These are phyloP conservation scores for Chanos chanos DNA, from an alignment of 2,797 vertebrate species.

Conservation along the genomic window DNA sequence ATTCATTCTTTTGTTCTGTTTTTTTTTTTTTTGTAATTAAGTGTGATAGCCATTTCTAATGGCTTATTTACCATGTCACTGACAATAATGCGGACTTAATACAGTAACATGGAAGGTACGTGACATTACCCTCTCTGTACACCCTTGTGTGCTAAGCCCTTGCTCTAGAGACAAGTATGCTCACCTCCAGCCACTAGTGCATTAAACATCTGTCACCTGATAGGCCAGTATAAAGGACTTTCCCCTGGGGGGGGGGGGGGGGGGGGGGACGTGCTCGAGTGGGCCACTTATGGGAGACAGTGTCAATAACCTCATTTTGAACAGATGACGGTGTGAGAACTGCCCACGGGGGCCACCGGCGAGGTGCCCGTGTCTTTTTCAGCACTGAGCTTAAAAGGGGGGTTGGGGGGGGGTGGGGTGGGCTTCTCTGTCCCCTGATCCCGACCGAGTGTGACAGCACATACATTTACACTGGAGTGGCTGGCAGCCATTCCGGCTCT, in stretches of 20 bases:
- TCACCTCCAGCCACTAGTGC: background rate
- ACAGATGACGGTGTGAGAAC: background rate
- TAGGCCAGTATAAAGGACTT: conserved; percentile 7
- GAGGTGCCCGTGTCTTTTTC: too few relatives aligned
- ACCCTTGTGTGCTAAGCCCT: background rate
- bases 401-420: background rate
- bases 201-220: too few relatives aligned
- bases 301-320: conserved; percentile 23
- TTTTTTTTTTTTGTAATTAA: too few relatives aligned
- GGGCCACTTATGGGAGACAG: conserved; percentile 1
- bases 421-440: background rate
- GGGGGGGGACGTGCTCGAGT: conserved; percentile 8
- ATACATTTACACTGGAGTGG: conserved; percentile 1
- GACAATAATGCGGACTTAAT: too few relatives aligned
- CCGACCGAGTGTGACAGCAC: background rate
- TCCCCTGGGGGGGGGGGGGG: conserved; percentile 6
- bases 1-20: too few relatives aligned
- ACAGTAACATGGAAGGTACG: too few relatives aligned
- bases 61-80: too few relatives aligned
- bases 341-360: background rate
- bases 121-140: too few relatives aligned
- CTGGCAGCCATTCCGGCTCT: background rate
- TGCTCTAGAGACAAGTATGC: too few relatives aligned
- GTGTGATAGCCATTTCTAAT: too few relatives aligned
- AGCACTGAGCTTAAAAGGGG: too few relatives aligned